phyloP scores from a whole-genome alignment of 2,888 invertebrate species.

The Drosophila infuscata region DNA sequence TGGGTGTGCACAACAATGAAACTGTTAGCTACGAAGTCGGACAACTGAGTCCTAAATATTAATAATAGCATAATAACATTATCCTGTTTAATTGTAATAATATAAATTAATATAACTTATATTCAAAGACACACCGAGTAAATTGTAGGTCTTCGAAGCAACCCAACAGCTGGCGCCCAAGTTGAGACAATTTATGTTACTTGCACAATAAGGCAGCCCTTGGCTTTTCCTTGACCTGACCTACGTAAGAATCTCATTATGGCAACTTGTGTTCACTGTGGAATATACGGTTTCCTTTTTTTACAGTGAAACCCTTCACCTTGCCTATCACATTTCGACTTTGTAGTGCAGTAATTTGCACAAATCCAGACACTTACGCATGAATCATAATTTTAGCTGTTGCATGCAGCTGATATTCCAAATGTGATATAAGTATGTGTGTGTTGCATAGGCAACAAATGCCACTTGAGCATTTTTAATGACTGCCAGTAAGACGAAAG shows the following conservation, averaged over 20 bases:
- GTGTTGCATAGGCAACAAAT: constrained; percentile 33
- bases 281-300: not conserved
- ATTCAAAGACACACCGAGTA: not conserved
- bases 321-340: constrained; percentile 2
- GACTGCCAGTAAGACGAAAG: constrained; percentile 8
- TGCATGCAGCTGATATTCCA: constrained; percentile 8
- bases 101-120: not conserved
- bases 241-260: constrained; percentile 1
- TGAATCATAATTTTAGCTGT: not conserved
- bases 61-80: not conserved
- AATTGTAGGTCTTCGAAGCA: not conserved
- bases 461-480: constrained; percentile 40
- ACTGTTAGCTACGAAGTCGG: not conserved
- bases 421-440: not conserved
- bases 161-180: not conserved
- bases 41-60: not conserved
- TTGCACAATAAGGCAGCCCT: not conserved
- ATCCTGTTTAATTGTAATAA: not conserved
- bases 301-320: not conserved
- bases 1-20: not conserved
- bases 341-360: not conserved
- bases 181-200: constrained; percentile 7
- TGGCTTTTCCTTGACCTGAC: not conserved
- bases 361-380: not conserved
- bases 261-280: constrained; percentile 3